Conservation (phyloP, 2,888 invertebrate species). For the Brenthis ino region DNA sequence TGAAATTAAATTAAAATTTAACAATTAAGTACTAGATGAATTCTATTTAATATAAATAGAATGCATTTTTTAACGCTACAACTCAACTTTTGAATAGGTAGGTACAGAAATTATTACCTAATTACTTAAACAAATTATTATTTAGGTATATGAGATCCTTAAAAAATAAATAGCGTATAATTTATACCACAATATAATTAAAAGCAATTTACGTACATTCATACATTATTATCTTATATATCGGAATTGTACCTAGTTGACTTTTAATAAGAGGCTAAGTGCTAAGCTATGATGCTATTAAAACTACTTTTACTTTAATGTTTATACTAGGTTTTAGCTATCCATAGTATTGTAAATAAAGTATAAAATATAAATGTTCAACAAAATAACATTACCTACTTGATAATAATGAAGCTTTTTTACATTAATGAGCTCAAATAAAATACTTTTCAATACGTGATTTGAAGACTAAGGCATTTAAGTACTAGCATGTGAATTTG, state of each 20-base stretch:
- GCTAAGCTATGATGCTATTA: slow-evolving; percentile 11
- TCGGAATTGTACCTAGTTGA: slow-evolving; percentile 5
- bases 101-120: neutral
- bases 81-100: slow-evolving; percentile 7
- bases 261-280: slow-evolving; percentile 1
- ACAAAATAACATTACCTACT: neutral
- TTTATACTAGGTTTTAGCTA: slow-evolving; percentile 10
- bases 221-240: neutral
- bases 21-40: slow-evolving; percentile 15
- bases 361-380: neutral
- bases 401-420: neutral
- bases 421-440: too few species aligned
- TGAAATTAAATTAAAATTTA: slow-evolving; percentile 6
- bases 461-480: too few species aligned
- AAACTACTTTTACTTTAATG: slow-evolving; percentile 10
- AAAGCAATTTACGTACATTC: neutral
- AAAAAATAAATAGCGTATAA: neutral
- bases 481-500: too few species aligned
- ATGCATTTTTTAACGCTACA: slow-evolving; percentile 12
- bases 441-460: too few species aligned
- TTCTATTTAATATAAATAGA: slow-evolving; percentile 22
- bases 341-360: neutral
- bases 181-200: neutral
- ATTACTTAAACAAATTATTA: slow-evolving; percentile 1
- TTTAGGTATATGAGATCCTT: slow-evolving; percentile 12